Evolutionary conservation across 2,113 vertebrate genomes (phyloP).

Genomic region (Apeltes quadracus): DNA sequence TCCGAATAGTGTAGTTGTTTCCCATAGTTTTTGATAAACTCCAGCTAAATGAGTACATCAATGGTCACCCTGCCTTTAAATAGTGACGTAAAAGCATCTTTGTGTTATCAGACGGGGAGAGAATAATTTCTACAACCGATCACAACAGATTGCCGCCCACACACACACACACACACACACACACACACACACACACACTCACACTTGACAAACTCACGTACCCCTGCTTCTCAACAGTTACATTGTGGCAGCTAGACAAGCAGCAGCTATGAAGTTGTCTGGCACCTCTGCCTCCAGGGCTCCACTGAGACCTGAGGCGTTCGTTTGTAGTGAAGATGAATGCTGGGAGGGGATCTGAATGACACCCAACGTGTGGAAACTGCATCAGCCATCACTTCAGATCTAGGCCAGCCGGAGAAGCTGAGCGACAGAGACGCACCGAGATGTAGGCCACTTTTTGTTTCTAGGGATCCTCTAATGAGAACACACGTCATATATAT

Average conservation of each 20-base stretch:
- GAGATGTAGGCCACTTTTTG: constrained; percentile 53
- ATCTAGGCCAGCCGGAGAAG: constrained; percentile 61
- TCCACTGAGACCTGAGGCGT: constrained; percentile 56
- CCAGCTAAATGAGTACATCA: constrained; percentile 12
- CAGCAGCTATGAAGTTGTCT: constrained; percentile 45
- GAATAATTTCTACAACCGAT: constrained; percentile 2
- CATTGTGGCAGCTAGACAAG: constrained; percentile 47
- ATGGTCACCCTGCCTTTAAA: background rate
- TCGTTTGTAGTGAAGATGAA: constrained; percentile 65
- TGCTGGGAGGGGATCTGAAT: constrained; percentile 60
- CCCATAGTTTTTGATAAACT: background rate
- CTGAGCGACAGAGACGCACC: constrained; percentile 29
- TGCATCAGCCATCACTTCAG: constrained; percentile 54
- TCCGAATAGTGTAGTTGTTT: background rate
- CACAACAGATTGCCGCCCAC: constrained; percentile 14
- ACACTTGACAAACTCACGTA: constrained; percentile 3
- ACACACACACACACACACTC: constrained; percentile 4
- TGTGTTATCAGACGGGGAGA: constrained; percentile 4
- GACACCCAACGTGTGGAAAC: constrained; percentile 54
- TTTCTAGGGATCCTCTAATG: constrained; percentile 38
- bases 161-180: background rate
- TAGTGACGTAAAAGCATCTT: background rate
- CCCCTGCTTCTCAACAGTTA: constrained; percentile 15
- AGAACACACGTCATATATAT: constrained; percentile 29
- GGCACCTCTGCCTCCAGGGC: constrained; percentile 34